phyloP scores from a whole-genome alignment of 2,888 invertebrate species.

The Congeria kusceri region DNA sequence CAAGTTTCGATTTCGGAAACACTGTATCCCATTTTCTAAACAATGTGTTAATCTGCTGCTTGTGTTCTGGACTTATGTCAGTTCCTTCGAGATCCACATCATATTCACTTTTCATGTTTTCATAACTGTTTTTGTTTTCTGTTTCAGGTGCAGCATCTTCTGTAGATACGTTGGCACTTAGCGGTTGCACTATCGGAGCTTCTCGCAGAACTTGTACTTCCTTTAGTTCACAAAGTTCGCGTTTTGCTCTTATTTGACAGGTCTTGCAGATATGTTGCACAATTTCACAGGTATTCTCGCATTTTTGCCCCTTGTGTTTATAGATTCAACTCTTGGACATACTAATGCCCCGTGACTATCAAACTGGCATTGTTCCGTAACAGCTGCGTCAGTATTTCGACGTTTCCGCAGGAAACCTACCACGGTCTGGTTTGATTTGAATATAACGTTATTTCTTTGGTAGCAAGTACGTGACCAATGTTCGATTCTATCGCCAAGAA shows the following conservation, averaged over 20 bases:
- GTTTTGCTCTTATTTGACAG: constrained; percentile 21
- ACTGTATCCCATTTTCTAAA: constrained; percentile 25
- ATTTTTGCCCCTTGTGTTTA: constrained; percentile 15
- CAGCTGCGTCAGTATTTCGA: constrained; percentile 11
- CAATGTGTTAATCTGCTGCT: not conserved
- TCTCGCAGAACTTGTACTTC: constrained; percentile 25
- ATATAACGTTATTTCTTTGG: constrained; percentile 5
- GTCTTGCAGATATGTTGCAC: constrained; percentile 27
- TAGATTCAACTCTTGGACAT: constrained; percentile 26
- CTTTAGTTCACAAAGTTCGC: constrained; percentile 17
- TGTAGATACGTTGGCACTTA: not conserved
- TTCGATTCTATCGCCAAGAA: not conserved
- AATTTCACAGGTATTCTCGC: constrained; percentile 30
- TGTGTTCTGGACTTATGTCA: constrained; percentile 2
- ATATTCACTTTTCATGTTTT: not conserved
- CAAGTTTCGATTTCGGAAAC: constrained; percentile 23
- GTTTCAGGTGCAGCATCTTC: not conserved
- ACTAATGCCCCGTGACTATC: constrained; percentile 1
- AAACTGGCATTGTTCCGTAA: constrained; percentile 17
- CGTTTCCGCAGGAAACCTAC: constrained; percentile 29
- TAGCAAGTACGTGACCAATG: constrained; percentile 27
- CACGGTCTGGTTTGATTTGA: constrained; percentile 20
- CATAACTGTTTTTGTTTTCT: not conserved
- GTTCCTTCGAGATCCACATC: constrained; percentile 15
- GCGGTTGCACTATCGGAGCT: not conserved